Percentiles rank a stretch among this genome's conserved stretches.
Evolutionary conservation across 2,797 vertebrate species (phyloP).

Genomic region (Nannoperca obscura): DNA sequence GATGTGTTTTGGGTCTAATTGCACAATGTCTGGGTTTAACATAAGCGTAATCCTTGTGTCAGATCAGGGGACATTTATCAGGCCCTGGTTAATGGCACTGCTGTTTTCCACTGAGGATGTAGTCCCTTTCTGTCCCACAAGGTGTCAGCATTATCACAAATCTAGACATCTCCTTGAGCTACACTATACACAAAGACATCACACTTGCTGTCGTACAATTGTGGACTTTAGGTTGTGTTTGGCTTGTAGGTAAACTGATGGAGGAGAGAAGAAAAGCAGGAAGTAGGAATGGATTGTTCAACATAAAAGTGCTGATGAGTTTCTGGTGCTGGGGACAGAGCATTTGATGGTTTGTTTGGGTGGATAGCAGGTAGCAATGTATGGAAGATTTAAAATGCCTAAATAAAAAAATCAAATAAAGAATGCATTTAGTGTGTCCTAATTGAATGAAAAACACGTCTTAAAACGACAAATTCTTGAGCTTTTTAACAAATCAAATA

Average conservation of each 20-base stretch:
- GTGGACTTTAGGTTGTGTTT: slow-evolving; percentile 36
- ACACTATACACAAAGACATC: slow-evolving; percentile 62
- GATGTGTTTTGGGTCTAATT: slow-evolving; percentile 27
- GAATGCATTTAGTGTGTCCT: slow-evolving; percentile 13
- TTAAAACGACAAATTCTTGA: slow-evolving; percentile 3
- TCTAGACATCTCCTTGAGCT: slow-evolving; percentile 58
- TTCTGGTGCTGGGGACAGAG: slow-evolving; percentile 54
- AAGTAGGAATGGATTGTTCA: slow-evolving; percentile 38
- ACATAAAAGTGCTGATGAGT: slow-evolving; percentile 40
- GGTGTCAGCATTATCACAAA: slow-evolving; percentile 42
- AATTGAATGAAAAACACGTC: not conserved
- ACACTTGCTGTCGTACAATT: slow-evolving; percentile 51
- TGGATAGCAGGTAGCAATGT: slow-evolving; percentile 38
- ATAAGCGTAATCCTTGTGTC: slow-evolving; percentile 1
- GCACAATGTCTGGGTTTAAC: slow-evolving; percentile 9
- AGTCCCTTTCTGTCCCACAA: slow-evolving; percentile 35
- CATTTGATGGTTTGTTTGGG: slow-evolving; percentile 41
- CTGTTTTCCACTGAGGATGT: slow-evolving; percentile 31
- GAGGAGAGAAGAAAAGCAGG: slow-evolving; percentile 37
- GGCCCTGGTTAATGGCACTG: slow-evolving; percentile 1
- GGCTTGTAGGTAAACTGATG: slow-evolving; percentile 45
- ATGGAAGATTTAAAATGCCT: slow-evolving; percentile 40
- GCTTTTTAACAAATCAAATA: too few species aligned
- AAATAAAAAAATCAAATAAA: slow-evolving; percentile 37
- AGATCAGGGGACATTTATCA: slow-evolving; percentile 8